Conservation (phyloP, 1,140 invertebrate species). For the Cydia pomonella region DNA sequence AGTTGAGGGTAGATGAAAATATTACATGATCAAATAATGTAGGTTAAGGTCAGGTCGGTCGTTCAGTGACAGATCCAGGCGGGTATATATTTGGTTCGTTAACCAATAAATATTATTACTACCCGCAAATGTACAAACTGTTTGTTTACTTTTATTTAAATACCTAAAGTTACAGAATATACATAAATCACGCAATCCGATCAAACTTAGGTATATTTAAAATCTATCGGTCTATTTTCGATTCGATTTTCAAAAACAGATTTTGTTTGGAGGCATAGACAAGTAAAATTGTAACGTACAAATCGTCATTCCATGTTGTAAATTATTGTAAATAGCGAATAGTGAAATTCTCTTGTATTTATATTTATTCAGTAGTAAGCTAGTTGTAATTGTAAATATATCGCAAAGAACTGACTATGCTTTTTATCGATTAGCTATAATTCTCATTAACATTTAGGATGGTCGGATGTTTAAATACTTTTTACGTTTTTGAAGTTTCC, state of each 20-base stretch:
- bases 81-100: no score
- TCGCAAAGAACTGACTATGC: conserved; percentile 55
- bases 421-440: conserved; percentile 43
- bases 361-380: conserved; percentile 54
- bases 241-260: not conserved
- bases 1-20: no score
- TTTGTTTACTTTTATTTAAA: no score
- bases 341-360: conserved; percentile 61
- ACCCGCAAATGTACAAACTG: no score
- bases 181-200: no score
- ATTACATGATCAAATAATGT: no score
- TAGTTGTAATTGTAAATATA: conserved; percentile 69
- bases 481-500: not conserved
- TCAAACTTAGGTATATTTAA: not conserved
- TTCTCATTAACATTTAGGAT: conserved; percentile 7
- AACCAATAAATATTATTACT: no score
- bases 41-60: no score
- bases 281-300: conserved; percentile 56
- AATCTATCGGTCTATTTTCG: not conserved
- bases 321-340: conserved; percentile 69
- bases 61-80: no score
- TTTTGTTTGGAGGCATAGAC: conserved; percentile 4
- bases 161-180: no score
- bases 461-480: not conserved
- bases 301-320: conserved; percentile 70